phyloP scores from a whole-genome alignment of 2,797 vertebrate species.

The Tenualosa ilisha region DNA sequence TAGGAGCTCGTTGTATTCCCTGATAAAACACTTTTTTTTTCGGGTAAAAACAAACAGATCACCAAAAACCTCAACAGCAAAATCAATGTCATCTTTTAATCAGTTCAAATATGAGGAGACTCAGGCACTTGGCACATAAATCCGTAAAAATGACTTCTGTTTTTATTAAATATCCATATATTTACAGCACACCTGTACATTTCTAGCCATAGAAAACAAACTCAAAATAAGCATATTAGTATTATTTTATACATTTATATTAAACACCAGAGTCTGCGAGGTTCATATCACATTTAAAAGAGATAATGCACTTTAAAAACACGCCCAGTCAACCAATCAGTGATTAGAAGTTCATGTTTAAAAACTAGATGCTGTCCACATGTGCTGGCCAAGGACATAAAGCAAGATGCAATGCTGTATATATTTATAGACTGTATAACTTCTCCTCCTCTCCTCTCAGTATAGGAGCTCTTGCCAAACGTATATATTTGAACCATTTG shows the following conservation, averaged over 20 bases:
- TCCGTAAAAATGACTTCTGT: conserved; percentile 81
- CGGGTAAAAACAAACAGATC: not conserved
- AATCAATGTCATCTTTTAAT: not conserved
- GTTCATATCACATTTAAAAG: conserved; percentile 45
- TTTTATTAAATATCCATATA: conserved; percentile 90
- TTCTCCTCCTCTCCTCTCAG: not conserved
- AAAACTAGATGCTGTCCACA: not conserved
- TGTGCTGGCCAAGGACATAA: not conserved
- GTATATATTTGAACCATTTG: not conserved
- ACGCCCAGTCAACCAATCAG: conserved; percentile 38
- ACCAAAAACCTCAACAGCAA: not conserved
- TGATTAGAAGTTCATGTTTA: not conserved
- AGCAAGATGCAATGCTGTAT: conserved; percentile 8
- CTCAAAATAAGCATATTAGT: conserved; percentile 54
- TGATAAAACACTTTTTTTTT: not conserved
- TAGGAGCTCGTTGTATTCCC: not conserved
- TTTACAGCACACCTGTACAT: conserved; percentile 85
- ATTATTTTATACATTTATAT: conserved; percentile 36
- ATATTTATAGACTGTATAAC: not conserved
- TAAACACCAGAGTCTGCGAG: conserved; percentile 66
- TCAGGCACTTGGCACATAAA: conserved; percentile 74
- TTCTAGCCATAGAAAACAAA: conserved; percentile 83
- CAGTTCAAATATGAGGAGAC: conserved; percentile 53
- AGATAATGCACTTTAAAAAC: conserved; percentile 54
- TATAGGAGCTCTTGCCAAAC: not conserved